Evolutionary conservation across 2,797 vertebrate species (phyloP).

Genomic region (Poecilia picta): DNA sequence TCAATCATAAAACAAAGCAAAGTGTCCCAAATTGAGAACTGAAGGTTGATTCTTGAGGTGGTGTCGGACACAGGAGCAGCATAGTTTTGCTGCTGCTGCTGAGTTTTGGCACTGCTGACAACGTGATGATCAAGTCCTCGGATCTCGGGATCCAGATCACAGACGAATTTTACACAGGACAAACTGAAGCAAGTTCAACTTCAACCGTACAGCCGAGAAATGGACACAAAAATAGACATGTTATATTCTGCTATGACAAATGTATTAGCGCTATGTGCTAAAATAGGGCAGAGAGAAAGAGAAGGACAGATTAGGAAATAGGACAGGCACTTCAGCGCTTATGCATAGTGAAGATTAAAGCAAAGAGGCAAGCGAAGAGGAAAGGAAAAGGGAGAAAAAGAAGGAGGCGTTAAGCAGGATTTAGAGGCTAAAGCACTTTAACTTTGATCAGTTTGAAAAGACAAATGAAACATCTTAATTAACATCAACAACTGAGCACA

Average conservation of each 20-base stretch:
- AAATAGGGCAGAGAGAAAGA: conserved; percentile 40
- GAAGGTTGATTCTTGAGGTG: conserved; percentile 58
- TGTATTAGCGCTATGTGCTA: conserved; percentile 70
- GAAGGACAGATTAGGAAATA: conserved; percentile 32
- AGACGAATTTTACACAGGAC: conserved; percentile 48
- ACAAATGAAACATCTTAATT: conserved; percentile 24
- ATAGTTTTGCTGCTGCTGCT: conserved; percentile 20
- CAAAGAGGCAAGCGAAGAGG: conserved; percentile 25
- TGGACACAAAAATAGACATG: conserved; percentile 72
- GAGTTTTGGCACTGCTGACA: conserved; percentile 68
- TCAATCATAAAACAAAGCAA: conserved; percentile 35
- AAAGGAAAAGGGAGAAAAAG: background rate
- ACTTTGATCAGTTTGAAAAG: conserved; percentile 29
- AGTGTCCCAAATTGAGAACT: conserved; percentile 46
- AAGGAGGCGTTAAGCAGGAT: conserved; percentile 21
- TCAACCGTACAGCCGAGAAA: conserved; percentile 68
- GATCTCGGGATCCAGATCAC: conserved; percentile 31
- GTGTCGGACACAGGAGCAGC: conserved; percentile 32
- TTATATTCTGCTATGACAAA: conserved; percentile 61
- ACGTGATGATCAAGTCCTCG: conserved; percentile 43
- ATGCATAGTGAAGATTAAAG: conserved; percentile 74
- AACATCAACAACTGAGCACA: conserved; percentile 40
- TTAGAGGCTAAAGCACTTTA: conserved; percentile 26
- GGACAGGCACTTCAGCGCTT: conserved; percentile 80
- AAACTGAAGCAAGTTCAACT: conserved; percentile 50